Evolutionary conservation across 2,113 vertebrate genomes (phyloP), one percentile per base, ranked within the genome.

Genomic region (Arizona elegans): DNA sequence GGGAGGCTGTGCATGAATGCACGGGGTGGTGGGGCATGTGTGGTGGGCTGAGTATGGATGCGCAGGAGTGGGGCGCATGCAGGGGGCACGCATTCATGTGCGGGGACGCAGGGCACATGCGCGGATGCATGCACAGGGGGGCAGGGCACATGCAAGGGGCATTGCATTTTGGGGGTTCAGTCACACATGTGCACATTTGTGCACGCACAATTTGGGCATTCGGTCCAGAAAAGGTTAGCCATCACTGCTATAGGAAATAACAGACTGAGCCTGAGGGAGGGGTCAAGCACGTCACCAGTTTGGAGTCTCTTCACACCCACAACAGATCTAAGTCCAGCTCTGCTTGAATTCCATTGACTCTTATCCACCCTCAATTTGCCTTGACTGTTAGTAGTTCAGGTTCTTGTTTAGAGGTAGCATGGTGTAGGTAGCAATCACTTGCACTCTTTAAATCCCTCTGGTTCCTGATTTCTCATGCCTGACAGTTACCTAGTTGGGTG

Each of bases 51-150:
- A 1, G 0, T 50, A 50, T 50, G 47, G 0, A 50, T 50, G 47
- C 1, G 47, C 47, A 50, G 5, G 47, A 0, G 6, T 50, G 47
- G 47, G 47, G 5, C 47, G 6, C 47, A 7, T 50, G 47, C 47
- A 50, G 0, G 47, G 47, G 5, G 47, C 47, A 50, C 0, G 43
- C 43, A 4, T 47, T 47, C 43, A 47, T 47, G 43, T 1, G 1
- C 5, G 43, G 4, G 43, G 43, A 47, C 3, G 43, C 43, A 47
- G 4, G 43, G 47, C 47, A 50, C 47, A 50, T 50, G 47, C 6
- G 0, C 5, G 8, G 0, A 0, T 6, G 0, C 5, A 6, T 4
- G 47, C 43, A 47, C 43, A 47, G 47, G 47, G 7, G 6, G 47
- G 47, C 6, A 7, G 47, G 47, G 47, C 47, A 1, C 6, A 50